Percentiles rank a stretch among this genome's conserved stretches.
phyloP scores from a whole-genome alignment of 35 echinoderm and acorn worm species.

The Heliocidaris tuberculata region DNA sequence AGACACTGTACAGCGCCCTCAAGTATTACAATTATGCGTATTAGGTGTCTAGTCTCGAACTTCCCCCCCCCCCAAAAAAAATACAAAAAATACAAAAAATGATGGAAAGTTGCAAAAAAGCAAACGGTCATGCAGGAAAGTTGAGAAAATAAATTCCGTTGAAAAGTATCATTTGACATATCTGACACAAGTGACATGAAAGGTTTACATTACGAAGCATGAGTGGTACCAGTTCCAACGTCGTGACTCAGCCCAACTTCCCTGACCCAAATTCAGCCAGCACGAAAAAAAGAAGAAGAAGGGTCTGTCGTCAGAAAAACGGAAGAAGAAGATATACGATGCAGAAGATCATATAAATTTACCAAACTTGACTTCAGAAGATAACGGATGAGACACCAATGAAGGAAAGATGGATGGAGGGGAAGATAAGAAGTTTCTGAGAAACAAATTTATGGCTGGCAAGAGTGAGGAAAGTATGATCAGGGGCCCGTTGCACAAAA shows the following conservation, averaged over 20 bases:
- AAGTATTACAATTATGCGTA: not conserved
- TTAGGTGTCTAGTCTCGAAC: too few relatives aligned
- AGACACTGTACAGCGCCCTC: not conserved
- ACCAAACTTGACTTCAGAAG: not conserved
- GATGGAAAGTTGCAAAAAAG: not conserved
- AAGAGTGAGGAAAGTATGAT: not conserved
- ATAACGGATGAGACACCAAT: not conserved
- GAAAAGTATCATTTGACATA: not conserved
- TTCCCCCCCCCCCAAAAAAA: too few relatives aligned
- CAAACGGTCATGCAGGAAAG: not conserved
- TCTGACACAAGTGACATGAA: not conserved
- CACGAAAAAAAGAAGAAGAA: not conserved
- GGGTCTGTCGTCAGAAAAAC: not conserved
- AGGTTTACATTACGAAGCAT: not conserved
- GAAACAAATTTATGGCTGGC: conserved; percentile 3
- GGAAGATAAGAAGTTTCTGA: not conserved
- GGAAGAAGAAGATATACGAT: conserved; percentile 9
- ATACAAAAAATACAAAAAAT: too few relatives aligned
- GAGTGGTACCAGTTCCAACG: not conserved
- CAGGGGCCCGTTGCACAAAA: too few relatives aligned
- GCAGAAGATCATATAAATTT: not conserved
- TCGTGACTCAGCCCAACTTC: not conserved
- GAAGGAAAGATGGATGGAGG: not conserved
- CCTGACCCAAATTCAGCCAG: not conserved
- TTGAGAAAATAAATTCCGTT: not conserved